A percentile compares a stretch with the other conserved stretches of the same genome.
Conservation (phyloP, 2,797 vertebrate genomes). For the Enteromius fasciolatus region DNA sequence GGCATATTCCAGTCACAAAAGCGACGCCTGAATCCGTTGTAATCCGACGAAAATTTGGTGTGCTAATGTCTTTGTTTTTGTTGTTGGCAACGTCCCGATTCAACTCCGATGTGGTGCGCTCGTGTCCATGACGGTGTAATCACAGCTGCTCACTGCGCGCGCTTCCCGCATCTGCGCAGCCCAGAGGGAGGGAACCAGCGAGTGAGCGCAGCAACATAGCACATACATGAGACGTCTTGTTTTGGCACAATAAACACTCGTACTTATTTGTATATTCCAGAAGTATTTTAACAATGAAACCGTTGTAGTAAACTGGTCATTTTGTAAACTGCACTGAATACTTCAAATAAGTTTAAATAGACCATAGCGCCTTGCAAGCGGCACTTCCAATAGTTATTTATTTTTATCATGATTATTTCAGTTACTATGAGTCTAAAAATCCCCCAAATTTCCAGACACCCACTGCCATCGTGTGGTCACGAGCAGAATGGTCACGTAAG, state of each 20-base stretch:
- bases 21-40: slow-evolving; percentile 12
- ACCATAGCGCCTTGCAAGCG: background rate
- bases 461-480: slow-evolving; percentile 24
- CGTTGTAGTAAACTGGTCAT: background rate
- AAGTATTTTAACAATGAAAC: background rate
- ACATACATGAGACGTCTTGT: background rate
- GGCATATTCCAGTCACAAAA: slow-evolving; percentile 54
- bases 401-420: background rate
- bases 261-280: background rate
- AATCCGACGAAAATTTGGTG: background rate
- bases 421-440: background rate
- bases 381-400: background rate
- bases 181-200: slow-evolving; percentile 35
- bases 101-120: slow-evolving; percentile 45
- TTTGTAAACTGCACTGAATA: background rate
- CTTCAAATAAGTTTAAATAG: background rate
- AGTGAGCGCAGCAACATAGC: background rate
- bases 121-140: slow-evolving; percentile 56
- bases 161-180: slow-evolving; percentile 60
- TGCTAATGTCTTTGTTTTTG: slow-evolving; percentile 45
- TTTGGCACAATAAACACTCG: background rate
- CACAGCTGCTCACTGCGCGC: slow-evolving; percentile 59
- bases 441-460: slow-evolving; percentile 10
- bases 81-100: slow-evolving; percentile 51
- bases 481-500: background rate